A percentile compares a stretch with the other conserved stretches of the same genome.
phyloP scores from a whole-genome alignment of 2,888 invertebrate genomes.

The Agonopterix subpropinquella region DNA sequence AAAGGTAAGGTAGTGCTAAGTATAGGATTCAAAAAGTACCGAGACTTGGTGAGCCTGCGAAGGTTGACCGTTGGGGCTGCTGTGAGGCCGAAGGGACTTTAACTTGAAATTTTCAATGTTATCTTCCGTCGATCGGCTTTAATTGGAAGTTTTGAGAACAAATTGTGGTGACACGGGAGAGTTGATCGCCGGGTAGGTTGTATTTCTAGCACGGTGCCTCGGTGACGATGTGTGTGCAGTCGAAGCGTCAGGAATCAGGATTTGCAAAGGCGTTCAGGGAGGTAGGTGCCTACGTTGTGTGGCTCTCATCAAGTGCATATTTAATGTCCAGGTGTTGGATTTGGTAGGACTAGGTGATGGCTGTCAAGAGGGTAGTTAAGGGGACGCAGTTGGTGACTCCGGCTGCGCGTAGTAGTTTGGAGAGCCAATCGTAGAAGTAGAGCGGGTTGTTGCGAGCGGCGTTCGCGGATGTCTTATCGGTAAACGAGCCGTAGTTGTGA shows the following conservation, averaged over 20 bases:
- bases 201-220: constrained; percentile 49
- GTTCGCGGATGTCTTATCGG: constrained; percentile 64
- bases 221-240: constrained; percentile 60
- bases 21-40: constrained; percentile 73
- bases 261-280: constrained; percentile 43
- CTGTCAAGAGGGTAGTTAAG: constrained; percentile 53
- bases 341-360: constrained; percentile 60
- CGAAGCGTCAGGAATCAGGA: constrained; percentile 43
- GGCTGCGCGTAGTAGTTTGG: constrained; percentile 61
- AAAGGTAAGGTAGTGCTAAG: constrained; percentile 65
- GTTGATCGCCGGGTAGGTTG: constrained; percentile 43
- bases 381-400: constrained; percentile 60
- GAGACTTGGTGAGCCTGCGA: constrained; percentile 67
- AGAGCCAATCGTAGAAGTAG: constrained; percentile 63
- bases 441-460: constrained; percentile 60
- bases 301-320: constrained; percentile 34
- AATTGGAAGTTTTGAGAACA: constrained; percentile 53
- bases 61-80: constrained; percentile 61
- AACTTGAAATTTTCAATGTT: constrained; percentile 44
- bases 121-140: constrained; percentile 55
- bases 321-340: constrained; percentile 32
- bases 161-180: constrained; percentile 49
- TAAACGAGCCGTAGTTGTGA: constrained; percentile 70
- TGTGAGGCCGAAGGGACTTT: constrained; percentile 62
- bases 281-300: constrained; percentile 47